These are phyloP conservation scores for Oxyruncus cristatus DNA, from an alignment of 2,113 vertebrate species.

Conservation along the genomic window DNA sequence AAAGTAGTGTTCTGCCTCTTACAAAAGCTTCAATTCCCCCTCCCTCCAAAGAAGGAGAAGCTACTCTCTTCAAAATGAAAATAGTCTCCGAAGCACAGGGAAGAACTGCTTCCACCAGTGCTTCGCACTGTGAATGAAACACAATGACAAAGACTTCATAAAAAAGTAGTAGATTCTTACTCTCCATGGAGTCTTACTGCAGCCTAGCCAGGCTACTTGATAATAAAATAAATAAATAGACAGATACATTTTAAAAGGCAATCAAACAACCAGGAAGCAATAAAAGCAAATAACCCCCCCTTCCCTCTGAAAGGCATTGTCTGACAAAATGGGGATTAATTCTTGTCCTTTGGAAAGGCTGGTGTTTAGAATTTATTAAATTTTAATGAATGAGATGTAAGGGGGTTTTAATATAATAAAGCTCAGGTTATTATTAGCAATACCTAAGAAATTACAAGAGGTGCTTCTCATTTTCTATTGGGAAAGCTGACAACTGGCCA, in stretches of 20 bases:
- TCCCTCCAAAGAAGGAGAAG: background rate
- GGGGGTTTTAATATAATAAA: background rate
- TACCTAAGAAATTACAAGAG: background rate
- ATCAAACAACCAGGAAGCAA: background rate
- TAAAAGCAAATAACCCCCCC: background rate
- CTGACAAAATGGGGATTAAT: background rate
- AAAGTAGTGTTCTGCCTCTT: background rate
- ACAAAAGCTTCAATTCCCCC: background rate
- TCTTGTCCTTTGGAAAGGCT: background rate
- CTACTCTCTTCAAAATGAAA: background rate
- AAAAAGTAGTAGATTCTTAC: background rate
- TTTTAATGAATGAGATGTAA: background rate
- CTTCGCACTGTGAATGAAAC: accelerated
- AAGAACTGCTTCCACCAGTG: background rate
- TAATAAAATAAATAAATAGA: background rate
- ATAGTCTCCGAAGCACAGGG: background rate
- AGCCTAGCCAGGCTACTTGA: background rate
- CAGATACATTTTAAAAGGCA: background rate
- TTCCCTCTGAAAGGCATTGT: background rate
- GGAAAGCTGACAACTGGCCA: background rate
- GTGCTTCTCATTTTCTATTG: background rate
- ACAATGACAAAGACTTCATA: background rate
- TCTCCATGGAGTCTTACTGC: background rate
- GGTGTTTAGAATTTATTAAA: background rate
- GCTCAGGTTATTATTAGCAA: background rate